These are phyloP conservation scores for Parascotia fuliginaria DNA, from an alignment of 2,888 invertebrate genomes.

Conservation along the genomic window DNA sequence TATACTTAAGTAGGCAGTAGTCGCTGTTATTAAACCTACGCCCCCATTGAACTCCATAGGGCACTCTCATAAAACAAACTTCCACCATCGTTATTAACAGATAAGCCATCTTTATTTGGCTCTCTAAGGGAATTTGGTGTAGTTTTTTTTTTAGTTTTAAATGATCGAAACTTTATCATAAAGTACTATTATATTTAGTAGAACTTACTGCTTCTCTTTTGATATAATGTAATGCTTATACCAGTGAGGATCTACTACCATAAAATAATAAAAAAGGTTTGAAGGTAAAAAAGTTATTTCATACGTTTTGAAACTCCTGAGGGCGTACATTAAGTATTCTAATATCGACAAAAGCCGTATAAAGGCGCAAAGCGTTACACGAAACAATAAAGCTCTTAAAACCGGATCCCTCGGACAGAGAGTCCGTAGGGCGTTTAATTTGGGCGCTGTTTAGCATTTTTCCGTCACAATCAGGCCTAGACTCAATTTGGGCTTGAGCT, in stretches of 20 bases:
- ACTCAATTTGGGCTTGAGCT: slow-evolving; percentile 51
- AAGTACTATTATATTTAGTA: too few species aligned
- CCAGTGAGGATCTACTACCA: too few species aligned
- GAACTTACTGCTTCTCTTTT: not conserved
- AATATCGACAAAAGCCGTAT: slow-evolving; percentile 8
- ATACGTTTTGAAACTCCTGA: too few species aligned
- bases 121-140: slow-evolving; percentile 10
- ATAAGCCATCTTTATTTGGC: slow-evolving; percentile 30
- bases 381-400: slow-evolving; percentile 24
- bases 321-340: slow-evolving; percentile 6
- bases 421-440: slow-evolving; percentile 37
- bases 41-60: slow-evolving; percentile 30
- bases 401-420: slow-evolving; percentile 15
- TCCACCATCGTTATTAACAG: slow-evolving; percentile 20
- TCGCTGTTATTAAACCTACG: slow-evolving; percentile 52
- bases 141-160: slow-evolving; percentile 16
- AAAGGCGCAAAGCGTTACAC: slow-evolving; percentile 23
- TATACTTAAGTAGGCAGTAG: too few species aligned
- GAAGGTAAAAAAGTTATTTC: too few species aligned
- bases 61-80: slow-evolving; percentile 55
- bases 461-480: slow-evolving; percentile 43
- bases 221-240: too few species aligned
- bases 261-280: too few species aligned
- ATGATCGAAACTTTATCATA: slow-evolving; percentile 13
- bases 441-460: slow-evolving; percentile 50